Evolutionary conservation across 2,797 vertebrate species (phyloP).

Genomic region (Vultur gryphus): DNA sequence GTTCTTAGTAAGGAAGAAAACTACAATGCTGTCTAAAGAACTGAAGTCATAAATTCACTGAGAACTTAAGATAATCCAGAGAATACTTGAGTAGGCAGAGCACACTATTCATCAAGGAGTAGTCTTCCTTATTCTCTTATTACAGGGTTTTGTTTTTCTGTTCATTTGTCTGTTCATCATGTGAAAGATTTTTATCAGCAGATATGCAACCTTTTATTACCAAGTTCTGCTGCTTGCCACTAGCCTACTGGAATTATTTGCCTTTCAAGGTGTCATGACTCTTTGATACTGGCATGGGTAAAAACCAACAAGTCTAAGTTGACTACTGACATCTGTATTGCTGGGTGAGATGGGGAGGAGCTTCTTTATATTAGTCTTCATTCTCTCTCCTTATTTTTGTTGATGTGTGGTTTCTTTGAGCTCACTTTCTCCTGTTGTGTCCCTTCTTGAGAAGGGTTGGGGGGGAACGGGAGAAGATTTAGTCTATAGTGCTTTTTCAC

Average conservation of each 20-base stretch:
- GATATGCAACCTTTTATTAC: neutral
- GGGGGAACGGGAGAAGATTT: neutral
- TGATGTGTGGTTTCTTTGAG: neutral
- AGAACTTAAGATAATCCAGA: neutral
- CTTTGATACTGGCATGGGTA: neutral
- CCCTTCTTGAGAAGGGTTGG: neutral
- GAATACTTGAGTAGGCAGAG: neutral
- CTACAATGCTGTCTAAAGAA: neutral
- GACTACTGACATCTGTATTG: neutral
- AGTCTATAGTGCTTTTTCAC: neutral
- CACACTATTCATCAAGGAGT: rapidly evolving
- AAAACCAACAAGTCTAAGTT: neutral
- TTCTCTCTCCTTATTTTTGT: neutral
- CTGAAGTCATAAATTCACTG: neutral
- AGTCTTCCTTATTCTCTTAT: neutral
- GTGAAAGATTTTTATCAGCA: neutral
- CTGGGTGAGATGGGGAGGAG: neutral
- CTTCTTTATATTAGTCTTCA: neutral
- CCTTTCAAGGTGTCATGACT: neutral
- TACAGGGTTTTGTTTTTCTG: neutral
- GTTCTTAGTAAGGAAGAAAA: neutral
- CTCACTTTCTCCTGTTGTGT: neutral
- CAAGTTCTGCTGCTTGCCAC: neutral
- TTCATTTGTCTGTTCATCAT: neutral
- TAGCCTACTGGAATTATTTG: neutral